phyloP scores from a whole-genome alignment of 1,140 invertebrate species.

The Bombus huntii region DNA sequence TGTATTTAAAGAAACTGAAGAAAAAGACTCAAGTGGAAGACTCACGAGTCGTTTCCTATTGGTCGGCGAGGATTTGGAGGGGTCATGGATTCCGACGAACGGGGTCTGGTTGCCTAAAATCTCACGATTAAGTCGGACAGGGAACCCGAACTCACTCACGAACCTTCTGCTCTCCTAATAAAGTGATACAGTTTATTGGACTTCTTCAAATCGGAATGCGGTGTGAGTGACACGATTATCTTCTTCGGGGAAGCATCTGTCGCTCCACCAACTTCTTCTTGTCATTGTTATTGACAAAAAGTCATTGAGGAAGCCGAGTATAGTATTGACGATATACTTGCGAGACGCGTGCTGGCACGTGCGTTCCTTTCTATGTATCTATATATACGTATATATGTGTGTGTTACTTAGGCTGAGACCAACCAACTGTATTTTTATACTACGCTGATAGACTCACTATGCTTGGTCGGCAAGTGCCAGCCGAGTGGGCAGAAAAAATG shows the following conservation, averaged over 20 bases:
- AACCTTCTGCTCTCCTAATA: constrained; percentile 73
- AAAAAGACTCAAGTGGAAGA: too few species aligned
- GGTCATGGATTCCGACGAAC: neutral
- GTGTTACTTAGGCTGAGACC: neutral
- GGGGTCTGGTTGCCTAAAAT: constrained; percentile 38
- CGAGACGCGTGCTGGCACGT: neutral
- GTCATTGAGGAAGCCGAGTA: neutral
- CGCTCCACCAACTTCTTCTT: neutral
- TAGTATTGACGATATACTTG: neutral
- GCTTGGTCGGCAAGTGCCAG: constrained; percentile 65
- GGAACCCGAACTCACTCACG: constrained; percentile 41
- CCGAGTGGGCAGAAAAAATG: neutral
- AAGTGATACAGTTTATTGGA: constrained; percentile 80
- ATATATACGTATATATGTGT: too few species aligned
- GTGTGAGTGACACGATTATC: constrained; percentile 67
- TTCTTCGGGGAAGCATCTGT: neutral
- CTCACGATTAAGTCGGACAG: neutral
- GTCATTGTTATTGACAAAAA: neutral
- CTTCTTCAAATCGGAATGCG: constrained; percentile 78
- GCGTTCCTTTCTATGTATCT: neutral
- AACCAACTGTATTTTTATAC: constrained; percentile 72
- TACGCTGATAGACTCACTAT: constrained; percentile 71
- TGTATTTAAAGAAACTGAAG: neutral
- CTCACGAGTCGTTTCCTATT: neutral
- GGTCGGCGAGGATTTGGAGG: neutral